Percentiles rank a stretch among this genome's conserved stretches.
Conservation (phyloP, 1,140 invertebrate species). For the Drosophila sp. region DNA sequence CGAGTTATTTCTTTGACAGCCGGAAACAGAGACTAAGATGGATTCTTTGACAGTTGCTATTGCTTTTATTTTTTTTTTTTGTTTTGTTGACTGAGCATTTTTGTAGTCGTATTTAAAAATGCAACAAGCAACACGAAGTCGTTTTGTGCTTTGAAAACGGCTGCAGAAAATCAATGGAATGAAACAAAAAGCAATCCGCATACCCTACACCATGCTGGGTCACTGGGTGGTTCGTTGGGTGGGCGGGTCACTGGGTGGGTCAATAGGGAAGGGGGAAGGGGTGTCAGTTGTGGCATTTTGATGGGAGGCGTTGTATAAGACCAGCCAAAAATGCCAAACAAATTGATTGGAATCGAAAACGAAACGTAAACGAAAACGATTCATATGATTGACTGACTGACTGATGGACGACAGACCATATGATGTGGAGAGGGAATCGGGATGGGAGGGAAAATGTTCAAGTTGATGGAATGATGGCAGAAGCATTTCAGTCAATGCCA, state of each 20-base stretch:
- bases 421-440: conserved; percentile 5
- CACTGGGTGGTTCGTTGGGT: background rate
- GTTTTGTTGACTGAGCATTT: background rate
- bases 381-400: conserved; percentile 79
- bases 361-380: conserved; percentile 82
- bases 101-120: conserved; percentile 69
- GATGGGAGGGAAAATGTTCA: background rate
- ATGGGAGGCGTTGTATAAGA: conserved; percentile 13
- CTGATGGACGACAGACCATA: conserved; percentile 60
- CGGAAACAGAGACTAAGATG: conserved; percentile 29
- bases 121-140: conserved; percentile 66
- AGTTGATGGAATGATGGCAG: conserved; percentile 14
- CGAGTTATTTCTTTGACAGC: conserved; percentile 36
- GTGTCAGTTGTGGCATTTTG: conserved; percentile 1
- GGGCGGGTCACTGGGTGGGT: conserved; percentile 1
- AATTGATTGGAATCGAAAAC: conserved; percentile 83
- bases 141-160: conserved; percentile 37
- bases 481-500: background rate
- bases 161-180: conserved; percentile 60
- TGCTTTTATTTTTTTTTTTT: background rate
- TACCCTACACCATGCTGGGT: conserved; percentile 27
- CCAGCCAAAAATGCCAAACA: conserved; percentile 80
- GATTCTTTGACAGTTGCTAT: background rate
- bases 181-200: conserved; percentile 43
- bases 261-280: too few relatives aligned